Percentiles rank a stretch among this genome's conserved stretches.
phyloP scores from a whole-genome alignment of 1,140 invertebrate species.

The Calephelis nemesis region DNA sequence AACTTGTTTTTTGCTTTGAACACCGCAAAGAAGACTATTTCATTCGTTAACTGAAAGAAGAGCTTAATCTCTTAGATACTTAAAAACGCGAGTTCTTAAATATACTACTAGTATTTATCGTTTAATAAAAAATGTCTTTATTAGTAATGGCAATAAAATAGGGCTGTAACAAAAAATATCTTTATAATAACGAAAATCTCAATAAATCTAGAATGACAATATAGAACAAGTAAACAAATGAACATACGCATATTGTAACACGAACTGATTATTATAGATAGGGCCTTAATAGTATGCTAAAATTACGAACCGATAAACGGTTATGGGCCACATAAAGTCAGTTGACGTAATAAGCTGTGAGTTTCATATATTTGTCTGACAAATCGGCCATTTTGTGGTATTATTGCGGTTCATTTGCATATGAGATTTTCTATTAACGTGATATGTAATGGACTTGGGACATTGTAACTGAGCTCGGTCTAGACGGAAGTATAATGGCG shows the following conservation, averaged over 20 bases:
- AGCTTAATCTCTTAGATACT: no score
- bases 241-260: constrained; percentile 55
- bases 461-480: background rate
- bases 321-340: constrained; percentile 64
- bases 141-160: no score
- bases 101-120: no score
- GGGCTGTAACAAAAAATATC: no score
- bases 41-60: no score
- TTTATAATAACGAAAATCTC: background rate
- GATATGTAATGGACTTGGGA: constrained; percentile 14
- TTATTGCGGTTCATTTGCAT: constrained; percentile 55
- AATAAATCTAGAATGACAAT: no score
- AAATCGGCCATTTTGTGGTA: constrained; percentile 61
- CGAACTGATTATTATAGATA: constrained; percentile 52
- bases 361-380: constrained; percentile 70
- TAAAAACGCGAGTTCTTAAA: no score
- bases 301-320: constrained; percentile 58
- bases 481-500: background rate
- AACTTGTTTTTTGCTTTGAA: no score
- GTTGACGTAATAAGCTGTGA: constrained; percentile 63
- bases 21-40: no score
- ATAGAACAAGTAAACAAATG: background rate
- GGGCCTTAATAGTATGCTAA: constrained; percentile 61
- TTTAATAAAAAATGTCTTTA: no score
- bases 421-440: constrained; percentile 37